phyloP scores from a whole-genome alignment of 2,888 invertebrate genomes.

The Lasius fuliginosus region DNA sequence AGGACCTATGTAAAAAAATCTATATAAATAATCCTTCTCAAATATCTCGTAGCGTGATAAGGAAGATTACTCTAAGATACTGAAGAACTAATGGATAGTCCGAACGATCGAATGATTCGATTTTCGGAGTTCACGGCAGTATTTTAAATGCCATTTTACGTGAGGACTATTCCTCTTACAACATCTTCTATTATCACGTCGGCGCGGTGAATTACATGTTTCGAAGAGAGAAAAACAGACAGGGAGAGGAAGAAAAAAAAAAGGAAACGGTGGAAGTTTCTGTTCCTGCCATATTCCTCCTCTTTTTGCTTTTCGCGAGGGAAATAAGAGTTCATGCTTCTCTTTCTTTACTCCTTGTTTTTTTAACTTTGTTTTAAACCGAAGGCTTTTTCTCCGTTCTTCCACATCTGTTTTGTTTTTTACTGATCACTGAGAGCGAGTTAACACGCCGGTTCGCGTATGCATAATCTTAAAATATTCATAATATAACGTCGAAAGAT shows the following conservation, averaged over 20 bases:
- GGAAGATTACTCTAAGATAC: not conserved
- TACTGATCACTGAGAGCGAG: not conserved
- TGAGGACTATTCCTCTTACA: slow-evolving; percentile 27
- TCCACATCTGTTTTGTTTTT: slow-evolving; percentile 1
- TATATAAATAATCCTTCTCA: not conserved
- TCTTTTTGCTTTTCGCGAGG: slow-evolving; percentile 2
- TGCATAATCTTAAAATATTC: slow-evolving; percentile 22
- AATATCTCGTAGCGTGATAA: not conserved
- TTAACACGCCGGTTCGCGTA: not conserved
- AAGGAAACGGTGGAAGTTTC: slow-evolving; percentile 25
- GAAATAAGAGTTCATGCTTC: not conserved
- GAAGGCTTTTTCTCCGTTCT: not conserved
- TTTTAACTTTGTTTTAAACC: not conserved
- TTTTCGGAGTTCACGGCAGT: slow-evolving; percentile 32
- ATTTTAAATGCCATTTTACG: slow-evolving; percentile 41
- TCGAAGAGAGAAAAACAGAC: slow-evolving; percentile 26
- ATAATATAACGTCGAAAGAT: not conserved
- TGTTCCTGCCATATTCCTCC: slow-evolving; percentile 23
- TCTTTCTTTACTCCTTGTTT: slow-evolving; percentile 19
- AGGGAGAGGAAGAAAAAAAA: not conserved
- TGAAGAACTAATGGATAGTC: slow-evolving; percentile 4
- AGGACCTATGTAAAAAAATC: not conserved
- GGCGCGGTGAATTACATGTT: slow-evolving; percentile 38
- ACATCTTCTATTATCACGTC: slow-evolving; percentile 45
- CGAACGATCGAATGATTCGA: slow-evolving; percentile 24